Conservation (phyloP, 2,113 vertebrate species). For the Pterocles gutturalis region DNA sequence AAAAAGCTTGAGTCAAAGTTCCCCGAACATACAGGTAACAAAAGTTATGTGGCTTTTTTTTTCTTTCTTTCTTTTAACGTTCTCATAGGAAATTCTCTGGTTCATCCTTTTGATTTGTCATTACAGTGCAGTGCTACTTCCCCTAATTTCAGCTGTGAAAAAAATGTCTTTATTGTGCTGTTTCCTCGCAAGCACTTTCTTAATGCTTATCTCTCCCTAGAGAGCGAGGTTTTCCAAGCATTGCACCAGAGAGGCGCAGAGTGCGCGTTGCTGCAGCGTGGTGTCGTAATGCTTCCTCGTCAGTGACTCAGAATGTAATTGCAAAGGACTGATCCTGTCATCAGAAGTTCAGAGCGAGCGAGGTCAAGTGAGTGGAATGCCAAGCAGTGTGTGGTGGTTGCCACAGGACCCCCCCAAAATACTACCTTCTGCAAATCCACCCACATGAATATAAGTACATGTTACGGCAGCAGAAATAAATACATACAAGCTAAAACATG, state of each 20-base stretch:
- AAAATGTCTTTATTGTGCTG: not conserved
- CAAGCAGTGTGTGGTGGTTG: not conserved
- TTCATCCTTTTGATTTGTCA: not conserved
- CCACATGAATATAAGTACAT: rapidly evolving
- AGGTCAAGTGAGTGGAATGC: not conserved
- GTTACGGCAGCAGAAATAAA: not conserved
- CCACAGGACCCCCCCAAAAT: not conserved
- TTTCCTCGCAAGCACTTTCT: not conserved
- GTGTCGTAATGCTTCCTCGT: not conserved
- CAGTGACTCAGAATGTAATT: not conserved
- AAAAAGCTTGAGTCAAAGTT: not conserved
- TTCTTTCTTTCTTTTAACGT: not conserved
- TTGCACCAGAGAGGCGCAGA: not conserved
- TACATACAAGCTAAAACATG: not conserved
- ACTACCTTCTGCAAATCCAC: not conserved
- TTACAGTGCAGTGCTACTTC: not conserved
- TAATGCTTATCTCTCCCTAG: not conserved
- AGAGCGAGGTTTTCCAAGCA: not conserved
- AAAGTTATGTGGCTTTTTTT: not conserved
- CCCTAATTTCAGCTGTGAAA: not conserved
- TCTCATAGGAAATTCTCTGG: not conserved
- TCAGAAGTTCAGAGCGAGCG: not conserved
- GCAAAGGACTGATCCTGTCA: not conserved
- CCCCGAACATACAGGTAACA: not conserved
- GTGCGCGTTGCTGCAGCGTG: rapidly evolving